Percentiles rank a stretch among this genome's conserved stretches.
Evolutionary conservation across 2,113 vertebrate species (phyloP).

Genomic region (Larimichthys crocea): DNA sequence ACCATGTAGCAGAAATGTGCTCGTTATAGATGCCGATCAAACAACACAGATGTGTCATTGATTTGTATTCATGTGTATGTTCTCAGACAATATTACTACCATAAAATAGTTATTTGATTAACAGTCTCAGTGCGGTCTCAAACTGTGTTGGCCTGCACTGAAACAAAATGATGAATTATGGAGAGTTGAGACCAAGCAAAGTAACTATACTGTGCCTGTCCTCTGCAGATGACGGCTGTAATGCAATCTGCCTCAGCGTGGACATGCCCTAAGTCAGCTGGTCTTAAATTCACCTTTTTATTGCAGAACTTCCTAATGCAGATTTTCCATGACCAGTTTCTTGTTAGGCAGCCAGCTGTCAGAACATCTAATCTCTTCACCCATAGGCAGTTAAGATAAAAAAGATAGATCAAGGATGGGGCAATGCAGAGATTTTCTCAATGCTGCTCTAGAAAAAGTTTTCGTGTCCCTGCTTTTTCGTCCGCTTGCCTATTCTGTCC

Average conservation of each 20-base stretch:
- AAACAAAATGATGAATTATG: neutral
- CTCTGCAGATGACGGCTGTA: neutral
- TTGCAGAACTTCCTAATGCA: neutral
- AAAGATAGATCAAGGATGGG: slow-evolving; percentile 4
- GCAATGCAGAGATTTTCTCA: slow-evolving; percentile 15
- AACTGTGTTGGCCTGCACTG: neutral
- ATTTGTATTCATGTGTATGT: neutral
- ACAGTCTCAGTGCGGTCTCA: neutral
- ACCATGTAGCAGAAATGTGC: neutral
- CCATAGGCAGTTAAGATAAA: slow-evolving; percentile 1
- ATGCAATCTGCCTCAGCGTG: neutral
- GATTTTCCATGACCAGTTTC: slow-evolving; percentile 15
- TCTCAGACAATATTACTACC: neutral
- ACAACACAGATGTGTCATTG: neutral
- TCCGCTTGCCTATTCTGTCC: neutral
- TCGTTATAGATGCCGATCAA: neutral
- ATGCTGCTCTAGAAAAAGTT: slow-evolving; percentile 34
- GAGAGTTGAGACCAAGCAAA: neutral
- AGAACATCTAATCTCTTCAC: slow-evolving; percentile 20
- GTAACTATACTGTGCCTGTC: neutral
- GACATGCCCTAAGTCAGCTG: neutral
- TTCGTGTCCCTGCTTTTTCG: slow-evolving; percentile 30
- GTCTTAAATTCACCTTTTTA: neutral
- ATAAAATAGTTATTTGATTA: neutral
- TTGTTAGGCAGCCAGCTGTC: slow-evolving; percentile 7